phyloP scores from a whole-genome alignment of 2,888 invertebrate genomes.

The Chaitophorus viminalis region DNA sequence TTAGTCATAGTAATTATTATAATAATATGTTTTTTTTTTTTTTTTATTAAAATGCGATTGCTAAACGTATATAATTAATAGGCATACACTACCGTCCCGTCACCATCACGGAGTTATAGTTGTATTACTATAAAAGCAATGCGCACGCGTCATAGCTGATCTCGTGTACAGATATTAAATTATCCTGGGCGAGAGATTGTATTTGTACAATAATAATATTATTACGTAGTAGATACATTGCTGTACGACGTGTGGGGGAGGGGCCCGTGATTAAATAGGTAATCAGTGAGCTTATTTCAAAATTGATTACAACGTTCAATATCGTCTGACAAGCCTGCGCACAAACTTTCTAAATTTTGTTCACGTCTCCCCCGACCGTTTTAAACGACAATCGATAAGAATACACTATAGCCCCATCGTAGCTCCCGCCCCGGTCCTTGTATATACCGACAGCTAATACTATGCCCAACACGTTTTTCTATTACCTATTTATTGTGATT shows the following conservation, averaged over 20 bases:
- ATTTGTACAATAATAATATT: neutral
- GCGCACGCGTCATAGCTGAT: too few relatives aligned
- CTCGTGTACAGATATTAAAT: too few relatives aligned
- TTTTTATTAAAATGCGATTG: neutral
- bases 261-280: neutral
- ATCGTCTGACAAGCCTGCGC: neutral
- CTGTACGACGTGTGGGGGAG: neutral
- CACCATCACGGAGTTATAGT: neutral
- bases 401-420: neutral
- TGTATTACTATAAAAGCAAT: neutral
- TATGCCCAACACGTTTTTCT: neutral
- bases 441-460: too few relatives aligned
- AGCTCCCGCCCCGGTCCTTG: too few relatives aligned
- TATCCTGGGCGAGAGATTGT: neutral
- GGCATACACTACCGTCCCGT: neutral
- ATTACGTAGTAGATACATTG: neutral
- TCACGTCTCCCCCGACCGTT: neutral
- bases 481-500: neutral
- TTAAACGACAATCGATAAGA: neutral
- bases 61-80: neutral
- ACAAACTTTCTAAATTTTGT: neutral
- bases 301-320: neutral
- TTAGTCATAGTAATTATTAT: too few relatives aligned
- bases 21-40: too few relatives aligned
- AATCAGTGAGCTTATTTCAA: conserved; percentile 14